A percentile compares a stretch with the other conserved stretches of the same genome.
phyloP scores from a whole-genome alignment of 2,113 vertebrate genomes.

The Cheilinus undulatus region DNA sequence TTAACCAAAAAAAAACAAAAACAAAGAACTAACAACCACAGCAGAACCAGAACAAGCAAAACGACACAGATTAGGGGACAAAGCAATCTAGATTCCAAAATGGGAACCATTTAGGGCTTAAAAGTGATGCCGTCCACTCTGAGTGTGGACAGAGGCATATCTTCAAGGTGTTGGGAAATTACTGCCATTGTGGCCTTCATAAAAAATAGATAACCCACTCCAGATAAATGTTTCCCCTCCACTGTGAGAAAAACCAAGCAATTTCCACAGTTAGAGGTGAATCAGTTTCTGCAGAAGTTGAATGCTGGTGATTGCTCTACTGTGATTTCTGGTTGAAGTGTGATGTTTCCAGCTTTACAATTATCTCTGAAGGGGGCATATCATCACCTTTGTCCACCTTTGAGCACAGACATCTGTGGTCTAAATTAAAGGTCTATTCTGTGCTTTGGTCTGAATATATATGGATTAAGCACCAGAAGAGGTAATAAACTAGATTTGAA shows the following conservation, averaged over 20 bases:
- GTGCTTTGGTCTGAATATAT: no score
- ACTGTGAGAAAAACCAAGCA: not conserved
- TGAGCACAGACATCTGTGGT: no score
- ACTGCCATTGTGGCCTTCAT: not conserved
- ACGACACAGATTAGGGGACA: conserved; percentile 18
- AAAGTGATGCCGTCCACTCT: not conserved
- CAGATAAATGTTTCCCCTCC: not conserved
- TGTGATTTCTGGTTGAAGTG: no score
- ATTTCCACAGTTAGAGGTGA: not conserved
- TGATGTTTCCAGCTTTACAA: no score
- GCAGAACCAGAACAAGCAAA: conserved; percentile 12
- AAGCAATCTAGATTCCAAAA: conserved; percentile 7
- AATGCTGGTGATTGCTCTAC: not conserved
- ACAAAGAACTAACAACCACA: conserved; percentile 9
- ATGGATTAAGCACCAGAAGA: no score
- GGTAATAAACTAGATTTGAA: no score
- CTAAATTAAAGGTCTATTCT: no score
- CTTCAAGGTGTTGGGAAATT: not conserved
- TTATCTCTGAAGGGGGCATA: no score
- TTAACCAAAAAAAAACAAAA: conserved; percentile 8
- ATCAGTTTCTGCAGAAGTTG: not conserved
- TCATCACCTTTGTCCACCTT: no score
- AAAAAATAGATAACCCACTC: not conserved
- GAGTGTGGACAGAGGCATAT: not conserved
- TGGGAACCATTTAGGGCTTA: conserved; percentile 4